These are phyloP conservation scores for Athene noctua DNA, from an alignment of 2,113 vertebrate species.

Conservation along the genomic window DNA sequence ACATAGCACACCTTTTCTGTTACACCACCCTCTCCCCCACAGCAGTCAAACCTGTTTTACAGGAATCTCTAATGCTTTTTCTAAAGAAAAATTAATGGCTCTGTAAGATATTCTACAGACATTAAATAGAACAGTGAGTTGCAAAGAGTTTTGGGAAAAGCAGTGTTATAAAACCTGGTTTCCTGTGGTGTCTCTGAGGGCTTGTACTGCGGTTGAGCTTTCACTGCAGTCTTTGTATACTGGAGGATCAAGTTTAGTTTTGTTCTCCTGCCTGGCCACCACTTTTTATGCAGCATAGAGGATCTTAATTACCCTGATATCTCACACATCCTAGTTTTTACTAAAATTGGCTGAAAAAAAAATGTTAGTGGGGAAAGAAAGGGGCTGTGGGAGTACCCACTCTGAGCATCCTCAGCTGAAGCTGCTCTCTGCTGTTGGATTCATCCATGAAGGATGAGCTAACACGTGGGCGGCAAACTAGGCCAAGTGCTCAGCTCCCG, in stretches of 20 bases:
- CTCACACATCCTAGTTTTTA: fast-evolving
- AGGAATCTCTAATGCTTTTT: background rate
- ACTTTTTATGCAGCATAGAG: fast-evolving
- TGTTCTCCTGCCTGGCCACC: background rate
- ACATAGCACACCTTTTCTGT: background rate
- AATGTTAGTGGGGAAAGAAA: background rate
- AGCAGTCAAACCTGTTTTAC: fast-evolving
- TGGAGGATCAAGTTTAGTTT: background rate
- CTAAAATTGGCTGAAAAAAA: background rate
- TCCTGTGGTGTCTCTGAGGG: background rate
- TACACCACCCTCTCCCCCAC: too few species aligned
- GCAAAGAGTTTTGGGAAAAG: background rate
- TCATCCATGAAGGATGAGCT: background rate
- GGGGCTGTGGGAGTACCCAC: fast-evolving
- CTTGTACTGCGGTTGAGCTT: background rate
- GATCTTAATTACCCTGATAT: background rate
- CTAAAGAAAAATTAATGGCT: background rate
- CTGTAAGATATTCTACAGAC: background rate
- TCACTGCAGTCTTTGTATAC: background rate
- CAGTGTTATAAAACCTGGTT: background rate
- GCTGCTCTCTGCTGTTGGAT: background rate
- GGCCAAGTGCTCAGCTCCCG: background rate
- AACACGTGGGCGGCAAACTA: background rate
- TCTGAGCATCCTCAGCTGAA: background rate
- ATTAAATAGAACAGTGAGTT: background rate